phyloP scores from a whole-genome alignment of 2,113 vertebrate genomes.

The Antigone vipio region DNA sequence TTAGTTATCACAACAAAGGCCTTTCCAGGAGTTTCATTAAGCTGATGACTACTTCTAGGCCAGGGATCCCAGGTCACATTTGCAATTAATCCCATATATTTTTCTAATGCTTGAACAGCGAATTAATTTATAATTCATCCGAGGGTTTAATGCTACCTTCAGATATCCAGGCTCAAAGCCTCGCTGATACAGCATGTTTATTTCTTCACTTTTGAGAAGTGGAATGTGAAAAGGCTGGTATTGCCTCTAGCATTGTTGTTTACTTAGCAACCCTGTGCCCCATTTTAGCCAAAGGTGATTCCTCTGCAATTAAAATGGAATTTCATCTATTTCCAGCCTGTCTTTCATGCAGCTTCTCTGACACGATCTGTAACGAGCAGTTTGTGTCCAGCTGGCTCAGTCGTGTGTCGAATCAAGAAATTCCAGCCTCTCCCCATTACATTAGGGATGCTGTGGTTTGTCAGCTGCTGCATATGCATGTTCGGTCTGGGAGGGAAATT shows the following conservation, averaged over 20 bases:
- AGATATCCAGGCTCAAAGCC: background rate
- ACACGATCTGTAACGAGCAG: background rate
- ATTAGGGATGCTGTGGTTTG: background rate
- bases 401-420: rapidly evolving
- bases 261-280: background rate
- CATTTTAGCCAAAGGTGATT: background rate
- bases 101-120: background rate
- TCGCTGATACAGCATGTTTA: background rate
- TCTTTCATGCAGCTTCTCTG: background rate
- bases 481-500: background rate
- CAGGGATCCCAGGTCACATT: background rate
- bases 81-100: background rate
- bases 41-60: background rate
- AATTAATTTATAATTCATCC: background rate
- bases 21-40: background rate
- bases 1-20: background rate
- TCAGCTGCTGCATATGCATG: background rate
- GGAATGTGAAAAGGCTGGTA: background rate
- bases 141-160: background rate
- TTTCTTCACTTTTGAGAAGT: background rate
- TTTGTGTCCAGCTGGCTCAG: background rate
- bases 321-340: background rate
- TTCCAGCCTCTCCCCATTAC: background rate
- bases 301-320: background rate
- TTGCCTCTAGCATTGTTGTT: background rate